Base-by-base conservation (phyloP, 2,888 invertebrate species). In the Eudasyphora cyanicolor region DNA sequence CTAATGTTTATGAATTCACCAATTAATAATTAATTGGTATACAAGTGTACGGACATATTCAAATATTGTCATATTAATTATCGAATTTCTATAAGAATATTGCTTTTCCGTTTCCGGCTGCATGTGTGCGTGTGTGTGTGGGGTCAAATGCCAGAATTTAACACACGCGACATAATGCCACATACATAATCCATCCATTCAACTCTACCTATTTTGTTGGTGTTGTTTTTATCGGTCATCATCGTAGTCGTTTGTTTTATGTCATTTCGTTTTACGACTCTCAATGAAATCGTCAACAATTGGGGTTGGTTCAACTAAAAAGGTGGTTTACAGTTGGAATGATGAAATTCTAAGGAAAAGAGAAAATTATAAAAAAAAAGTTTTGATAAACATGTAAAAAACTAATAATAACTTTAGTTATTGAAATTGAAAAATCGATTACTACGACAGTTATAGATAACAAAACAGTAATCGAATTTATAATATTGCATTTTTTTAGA, bases 201-300 rank as follows among this genome's bases (percentile, higher is more conserved):
- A n/a, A n/a, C 38, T 38, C 14, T n/a, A 14, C 3, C 45, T 8
- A 32, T 17, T 21, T 6, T 14, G 57, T 27, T 27, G 21, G 21
- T 49, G 8, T 17, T 6, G 27, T 8, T n/a, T n/a, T n/a, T 57
- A 27, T 21, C 21, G 14, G 21, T 27, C 57, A 57, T 57, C 57
- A 27, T 12, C 21, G 10, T 21, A 54, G 17, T 21, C 24, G 24
- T 27, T 57, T 45, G n/a, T 45, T 27, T 57, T 57, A 27, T 19
- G 57, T 27, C 57, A 57, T 57, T 57, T 27, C 57, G 14, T 57
- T 57, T 57, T 27, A 57, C 27, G 57, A 57, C 27, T 57, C 10
- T 14, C 27, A 27, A 57, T 57, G 27, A 14, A 24, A 54, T 10
- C n/a, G 57, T n/a, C n/a, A n/a, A 12, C 27, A 12, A 57, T 57